Evolutionary conservation across 2,113 vertebrate genomes (phyloP), one percentile per base, ranked within the genome.

Genomic region (Fregetta grallaria): DNA sequence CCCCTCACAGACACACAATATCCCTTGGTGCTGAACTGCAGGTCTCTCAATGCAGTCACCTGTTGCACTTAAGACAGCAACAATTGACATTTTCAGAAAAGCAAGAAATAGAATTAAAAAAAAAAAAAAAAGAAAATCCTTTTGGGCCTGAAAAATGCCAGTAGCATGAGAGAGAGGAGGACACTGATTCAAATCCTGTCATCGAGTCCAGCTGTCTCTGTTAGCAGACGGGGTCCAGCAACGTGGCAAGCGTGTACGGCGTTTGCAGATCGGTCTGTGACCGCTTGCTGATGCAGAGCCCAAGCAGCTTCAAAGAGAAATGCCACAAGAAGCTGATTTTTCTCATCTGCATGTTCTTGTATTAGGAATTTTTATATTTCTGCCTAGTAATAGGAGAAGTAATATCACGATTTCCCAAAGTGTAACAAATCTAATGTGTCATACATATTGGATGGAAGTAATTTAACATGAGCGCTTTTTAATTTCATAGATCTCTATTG

Each of bases 401-500:
- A 94, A 96, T 76, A 97, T 79, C 84, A 90, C 3, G 2, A 82
- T 96, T 95, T 96, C 94, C 75, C 79, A 79, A 96, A 97, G 96
- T 82, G 96, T 88, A 98, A 95, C 96, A 89, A 86, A 96, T 96
- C 88, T 96, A 97, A 95, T 92, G 96, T 96, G 96, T 89, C 49
- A 26, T 77, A 78, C 63, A 82, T 88, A 93, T 92, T 97, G 96
- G 83, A 96, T 98, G 97, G 97, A 97, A 97, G 89, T 76, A 96
- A 98, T 98, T 95, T 97, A 97, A 96, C 92, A 95, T 3, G 58
- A 97, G 92, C 7, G 10, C 52, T 93, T 96, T 97, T 97, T 97
- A 97, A 98, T 98, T 97, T 97, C 97, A 90, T 77, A 91, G 91
- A 93, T 96, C 90, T 95, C 92, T 90, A 30, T 91, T 97, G 97